Base-by-base conservation (phyloP, 1,140 invertebrate genomes). In the Agraylea sexmaculata region DNA sequence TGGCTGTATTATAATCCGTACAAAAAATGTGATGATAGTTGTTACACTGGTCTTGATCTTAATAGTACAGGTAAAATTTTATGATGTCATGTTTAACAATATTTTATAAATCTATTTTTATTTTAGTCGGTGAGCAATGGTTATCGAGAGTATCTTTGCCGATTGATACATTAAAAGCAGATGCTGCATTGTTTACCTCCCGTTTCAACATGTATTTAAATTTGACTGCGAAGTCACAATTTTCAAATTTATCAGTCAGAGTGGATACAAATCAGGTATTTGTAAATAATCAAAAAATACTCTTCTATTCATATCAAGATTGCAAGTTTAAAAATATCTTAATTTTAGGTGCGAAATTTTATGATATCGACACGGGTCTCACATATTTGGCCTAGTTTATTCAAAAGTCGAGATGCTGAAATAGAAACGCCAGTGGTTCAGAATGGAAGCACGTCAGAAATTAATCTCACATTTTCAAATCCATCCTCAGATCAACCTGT, bases 201-300 rank as follows among this genome's bases (percentile, higher is more conserved):
- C 65, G 70, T 37, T 74, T 74, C 43, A 62, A 62, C 29, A 62
- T 68, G 37, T 78, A 69, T 51, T 53, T 70, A 38, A 76, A 76
- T 53, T 48, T 66, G 20, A 64, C 67, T 4, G 56, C 60, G 16
- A 68, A 66, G 10, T 56, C 55, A 22, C 55, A 55, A 4, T 70
- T 67, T 58, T 70, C 77, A 35, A 85, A 86, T 56, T 65, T 85
- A 21, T 80, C 80, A 1, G 69, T 88, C 52, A 72, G 76, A 46
- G 52, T 88, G 42, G 81, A 88, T 52, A 87, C 83, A 1, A 79
- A 74, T 27, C 75, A 83, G 66, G 78, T 84, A 33, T 68, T 72
- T 37, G 74, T 74, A 25, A 25, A 25, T 25, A 25, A 25, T n/a
- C 6, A 25, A 25, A 7, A 25, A 6, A 18, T 29, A 17, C 3